Conservation (phyloP, 1,140 invertebrate genomes). For the Doryteuthis pealeii region DNA sequence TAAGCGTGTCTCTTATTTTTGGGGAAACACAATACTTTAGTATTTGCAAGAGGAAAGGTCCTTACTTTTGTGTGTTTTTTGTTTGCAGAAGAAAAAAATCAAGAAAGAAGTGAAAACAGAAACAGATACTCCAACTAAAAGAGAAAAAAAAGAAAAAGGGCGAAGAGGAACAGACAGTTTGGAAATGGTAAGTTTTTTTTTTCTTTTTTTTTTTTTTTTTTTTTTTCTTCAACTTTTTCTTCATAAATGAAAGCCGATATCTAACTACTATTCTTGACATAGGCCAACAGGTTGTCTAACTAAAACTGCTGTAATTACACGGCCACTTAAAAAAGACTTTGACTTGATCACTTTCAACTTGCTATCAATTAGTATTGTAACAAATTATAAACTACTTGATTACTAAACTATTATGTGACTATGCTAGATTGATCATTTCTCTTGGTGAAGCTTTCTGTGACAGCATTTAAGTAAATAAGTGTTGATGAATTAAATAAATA, state of each 20-base stretch:
- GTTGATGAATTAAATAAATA: too few species aligned
- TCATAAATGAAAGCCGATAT: constrained; percentile 26
- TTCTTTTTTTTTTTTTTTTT: background rate
- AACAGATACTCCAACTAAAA: constrained; percentile 15
- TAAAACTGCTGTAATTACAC: constrained; percentile 1
- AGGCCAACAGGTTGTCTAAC: constrained; percentile 10
- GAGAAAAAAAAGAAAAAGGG: constrained; percentile 16
- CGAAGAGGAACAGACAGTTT: background rate
- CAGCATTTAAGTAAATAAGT: too few species aligned
- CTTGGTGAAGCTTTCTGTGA: too few species aligned
- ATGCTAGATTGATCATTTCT: too few species aligned
- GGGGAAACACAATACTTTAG: background rate
- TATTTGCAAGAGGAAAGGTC: background rate
- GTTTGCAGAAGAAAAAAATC: constrained; percentile 33
- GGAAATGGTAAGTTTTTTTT: constrained; percentile 4
- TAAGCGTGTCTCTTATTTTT: background rate
- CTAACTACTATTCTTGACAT: background rate
- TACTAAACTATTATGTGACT: too few species aligned
- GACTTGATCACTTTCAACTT: background rate
- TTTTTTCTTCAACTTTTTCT: constrained; percentile 10
- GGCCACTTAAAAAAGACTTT: background rate
- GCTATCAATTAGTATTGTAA: constrained; percentile 9
- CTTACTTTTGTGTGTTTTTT: background rate
- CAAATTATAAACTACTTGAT: too few species aligned
- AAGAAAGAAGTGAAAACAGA: constrained; percentile 22